Conservation (phyloP, 2,888 invertebrate species). For the Syrphus vitripennis region DNA sequence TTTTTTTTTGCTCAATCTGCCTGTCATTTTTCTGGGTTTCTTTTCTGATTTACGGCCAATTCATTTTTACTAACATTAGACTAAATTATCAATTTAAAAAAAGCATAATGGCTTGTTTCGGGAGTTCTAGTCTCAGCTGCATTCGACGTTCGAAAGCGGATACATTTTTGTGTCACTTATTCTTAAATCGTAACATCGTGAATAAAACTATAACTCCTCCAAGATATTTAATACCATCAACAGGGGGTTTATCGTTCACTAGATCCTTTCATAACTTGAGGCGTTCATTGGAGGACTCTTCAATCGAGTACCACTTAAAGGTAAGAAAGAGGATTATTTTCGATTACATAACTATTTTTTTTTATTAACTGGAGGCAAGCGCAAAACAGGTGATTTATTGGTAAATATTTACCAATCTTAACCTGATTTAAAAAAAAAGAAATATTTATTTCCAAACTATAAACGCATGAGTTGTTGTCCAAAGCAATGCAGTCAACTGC, state of each 20-base stretch:
- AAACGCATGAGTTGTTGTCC: background rate
- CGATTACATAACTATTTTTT: slow-evolving; percentile 38
- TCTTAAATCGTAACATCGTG: slow-evolving; percentile 74
- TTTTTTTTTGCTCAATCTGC: slow-evolving; percentile 9
- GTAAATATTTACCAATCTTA: background rate
- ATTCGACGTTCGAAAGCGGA: slow-evolving; percentile 76
- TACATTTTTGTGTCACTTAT: slow-evolving; percentile 76
- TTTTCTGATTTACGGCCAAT: background rate
- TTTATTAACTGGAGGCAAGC: background rate
- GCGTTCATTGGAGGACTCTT: slow-evolving; percentile 2
- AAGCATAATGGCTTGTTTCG: slow-evolving; percentile 78
- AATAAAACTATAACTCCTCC: slow-evolving; percentile 44
- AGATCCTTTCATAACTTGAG: slow-evolving; percentile 34
- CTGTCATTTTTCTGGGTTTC: background rate
- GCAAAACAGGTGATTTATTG: background rate
- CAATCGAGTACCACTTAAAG: slow-evolving; percentile 17
- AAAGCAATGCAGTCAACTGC: slow-evolving; percentile 1
- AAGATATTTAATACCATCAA: background rate
- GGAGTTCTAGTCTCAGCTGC: slow-evolving; percentile 78
- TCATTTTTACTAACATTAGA: background rate
- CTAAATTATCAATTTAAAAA: background rate
- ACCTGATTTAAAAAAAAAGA: background rate
- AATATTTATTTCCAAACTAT: slow-evolving; percentile 5
- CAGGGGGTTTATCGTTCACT: slow-evolving; percentile 27
- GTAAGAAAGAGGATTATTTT: slow-evolving; percentile 43